A percentile compares a stretch with the other conserved stretches of the same genome.
Conservation (phyloP, 2,888 invertebrate genomes). For the Polyommatus iphigenia region DNA sequence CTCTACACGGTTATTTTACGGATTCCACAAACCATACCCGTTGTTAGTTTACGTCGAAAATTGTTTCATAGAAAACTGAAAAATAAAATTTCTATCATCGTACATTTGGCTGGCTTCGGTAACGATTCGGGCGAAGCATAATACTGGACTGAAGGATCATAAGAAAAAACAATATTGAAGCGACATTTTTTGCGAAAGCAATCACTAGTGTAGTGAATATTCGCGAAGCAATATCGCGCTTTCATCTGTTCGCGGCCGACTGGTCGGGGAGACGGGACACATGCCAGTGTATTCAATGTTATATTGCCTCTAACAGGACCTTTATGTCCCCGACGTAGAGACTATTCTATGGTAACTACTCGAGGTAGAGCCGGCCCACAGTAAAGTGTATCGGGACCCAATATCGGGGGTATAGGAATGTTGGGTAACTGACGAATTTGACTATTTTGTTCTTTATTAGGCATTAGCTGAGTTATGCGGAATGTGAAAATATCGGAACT, state of each 20-base stretch:
- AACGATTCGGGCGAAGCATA: not conserved
- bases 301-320: not conserved
- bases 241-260: conserved; percentile 11
- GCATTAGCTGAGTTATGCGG: not conserved
- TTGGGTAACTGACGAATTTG: not conserved
- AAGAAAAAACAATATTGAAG: not conserved
- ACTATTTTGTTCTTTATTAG: conserved; percentile 1
- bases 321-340: not conserved
- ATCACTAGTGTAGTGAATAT: not conserved
- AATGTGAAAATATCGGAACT: not conserved
- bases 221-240: conserved; percentile 10
- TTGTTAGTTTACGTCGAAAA: too few relatives aligned
- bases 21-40: too few relatives aligned
- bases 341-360: not conserved
- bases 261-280: not conserved
- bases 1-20: too few relatives aligned
- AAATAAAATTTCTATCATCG: too few relatives aligned
- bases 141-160: not conserved
- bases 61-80: too few relatives aligned
- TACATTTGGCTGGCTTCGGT: too few relatives aligned
- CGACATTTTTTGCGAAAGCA: conserved; percentile 4
- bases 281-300: not conserved
- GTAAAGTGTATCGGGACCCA: not conserved
- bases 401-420: not conserved
- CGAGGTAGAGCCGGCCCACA: too few relatives aligned